phyloP scores from a whole-genome alignment of 2,888 invertebrate species.

The Drosophila mulleri region DNA sequence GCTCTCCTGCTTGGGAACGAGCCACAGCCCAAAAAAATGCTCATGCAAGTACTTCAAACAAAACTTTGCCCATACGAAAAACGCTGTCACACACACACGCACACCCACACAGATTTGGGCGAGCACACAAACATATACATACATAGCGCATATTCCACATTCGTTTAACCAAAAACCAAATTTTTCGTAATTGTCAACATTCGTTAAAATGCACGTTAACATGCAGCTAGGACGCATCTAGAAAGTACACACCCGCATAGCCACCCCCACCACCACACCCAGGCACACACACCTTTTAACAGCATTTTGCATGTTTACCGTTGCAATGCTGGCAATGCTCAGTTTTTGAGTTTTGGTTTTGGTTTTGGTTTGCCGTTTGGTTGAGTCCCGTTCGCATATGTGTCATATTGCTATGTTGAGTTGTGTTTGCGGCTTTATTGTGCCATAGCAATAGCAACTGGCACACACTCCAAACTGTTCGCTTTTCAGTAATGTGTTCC shows the following conservation, averaged over 20 bases:
- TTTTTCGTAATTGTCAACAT: conserved; percentile 78
- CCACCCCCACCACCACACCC: conserved; percentile 1
- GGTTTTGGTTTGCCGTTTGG: conserved; percentile 65
- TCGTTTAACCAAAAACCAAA: conserved; percentile 71
- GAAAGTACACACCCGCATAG: conserved; percentile 13
- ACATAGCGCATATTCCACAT: conserved; percentile 36
- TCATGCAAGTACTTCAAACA: conserved; percentile 48
- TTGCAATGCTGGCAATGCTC: conserved; percentile 50
- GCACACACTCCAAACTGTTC: conserved; percentile 13
- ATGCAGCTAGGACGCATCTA: conserved; percentile 37
- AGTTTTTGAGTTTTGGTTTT: conserved; percentile 50
- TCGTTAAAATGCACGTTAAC: conserved; percentile 72
- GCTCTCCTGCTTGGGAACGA: conserved; percentile 60
- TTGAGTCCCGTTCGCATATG: conserved; percentile 61
- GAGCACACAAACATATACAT: conserved; percentile 38
- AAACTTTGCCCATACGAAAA: conserved; percentile 27
- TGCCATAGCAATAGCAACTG: conserved; percentile 48
- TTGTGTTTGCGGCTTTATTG: conserved; percentile 72
- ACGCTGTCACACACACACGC: conserved; percentile 7
- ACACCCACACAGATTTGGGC: neutral
- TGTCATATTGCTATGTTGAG: conserved; percentile 80
- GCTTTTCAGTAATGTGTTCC: conserved; percentile 44
- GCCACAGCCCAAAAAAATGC: conserved; percentile 77
- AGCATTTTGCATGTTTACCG: conserved; percentile 66
- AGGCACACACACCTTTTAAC: conserved; percentile 49